These are phyloP conservation scores for Cryptomyrus ogoouensis DNA, from an alignment of 2,113 vertebrate genomes.

Conservation along the genomic window DNA sequence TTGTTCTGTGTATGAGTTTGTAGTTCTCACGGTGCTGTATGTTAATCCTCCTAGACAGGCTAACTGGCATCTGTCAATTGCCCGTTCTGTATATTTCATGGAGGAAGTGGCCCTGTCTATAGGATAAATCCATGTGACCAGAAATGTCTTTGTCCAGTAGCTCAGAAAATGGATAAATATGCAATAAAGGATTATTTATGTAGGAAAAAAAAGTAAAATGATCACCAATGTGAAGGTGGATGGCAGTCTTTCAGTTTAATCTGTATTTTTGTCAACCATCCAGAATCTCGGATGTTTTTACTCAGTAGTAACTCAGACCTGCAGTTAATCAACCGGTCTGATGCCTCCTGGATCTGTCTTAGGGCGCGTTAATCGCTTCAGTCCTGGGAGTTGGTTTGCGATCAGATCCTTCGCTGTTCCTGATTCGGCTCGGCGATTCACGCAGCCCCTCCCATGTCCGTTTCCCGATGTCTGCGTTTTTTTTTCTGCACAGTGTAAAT, in stretches of 20 bases:
- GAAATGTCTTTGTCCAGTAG: neutral
- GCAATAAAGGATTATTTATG: neutral
- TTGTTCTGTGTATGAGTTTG: neutral
- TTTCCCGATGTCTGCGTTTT: too few species aligned
- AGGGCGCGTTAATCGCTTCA: neutral
- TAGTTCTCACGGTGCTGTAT: neutral
- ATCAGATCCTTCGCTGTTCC: neutral
- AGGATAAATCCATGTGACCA: neutral
- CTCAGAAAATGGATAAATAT: neutral
- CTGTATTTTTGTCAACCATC: neutral
- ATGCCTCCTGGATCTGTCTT: neutral
- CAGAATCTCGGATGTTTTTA: neutral
- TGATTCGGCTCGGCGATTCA: neutral
- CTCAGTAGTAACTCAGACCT: neutral
- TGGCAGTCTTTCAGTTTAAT: neutral
- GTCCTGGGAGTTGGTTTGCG: neutral
- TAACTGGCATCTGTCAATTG: neutral
- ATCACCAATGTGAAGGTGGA: neutral
- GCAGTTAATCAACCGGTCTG: neutral
- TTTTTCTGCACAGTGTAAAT: too few species aligned
- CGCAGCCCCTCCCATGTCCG: too few species aligned
- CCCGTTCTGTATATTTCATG: neutral
- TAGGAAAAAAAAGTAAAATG: neutral
- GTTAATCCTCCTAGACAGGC: neutral
- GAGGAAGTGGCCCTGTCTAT: neutral